These are phyloP conservation scores for Montipora foliosa DNA, from an alignment of 64 coral and sea anemone species.

Conservation along the genomic window DNA sequence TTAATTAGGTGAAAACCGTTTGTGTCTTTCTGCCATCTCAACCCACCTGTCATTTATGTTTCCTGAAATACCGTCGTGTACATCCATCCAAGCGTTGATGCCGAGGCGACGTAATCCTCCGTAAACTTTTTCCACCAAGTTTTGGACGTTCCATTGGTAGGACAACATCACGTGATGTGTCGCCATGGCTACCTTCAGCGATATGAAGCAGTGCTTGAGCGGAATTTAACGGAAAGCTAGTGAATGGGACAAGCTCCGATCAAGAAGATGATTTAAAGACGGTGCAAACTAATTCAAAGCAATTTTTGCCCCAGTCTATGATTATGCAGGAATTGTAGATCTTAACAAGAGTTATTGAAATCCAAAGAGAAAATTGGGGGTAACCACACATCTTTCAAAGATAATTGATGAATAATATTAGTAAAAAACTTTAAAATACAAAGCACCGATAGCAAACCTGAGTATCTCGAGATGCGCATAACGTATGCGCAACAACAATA, in stretches of 20 bases:
- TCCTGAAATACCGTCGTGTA: conserved; percentile 68
- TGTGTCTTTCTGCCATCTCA: not conserved
- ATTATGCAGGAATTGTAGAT: too few relatives aligned
- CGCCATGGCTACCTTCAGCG: not conserved
- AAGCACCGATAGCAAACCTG: too few relatives aligned
- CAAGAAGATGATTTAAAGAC: not conserved
- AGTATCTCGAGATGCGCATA: too few relatives aligned
- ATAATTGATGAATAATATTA: too few relatives aligned
- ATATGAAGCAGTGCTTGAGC: not conserved
- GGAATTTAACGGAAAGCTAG: not conserved
- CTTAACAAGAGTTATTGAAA: too few relatives aligned
- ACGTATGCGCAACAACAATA: too few relatives aligned
- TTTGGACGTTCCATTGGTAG: conserved; percentile 85
- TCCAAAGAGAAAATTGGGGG: too few relatives aligned
- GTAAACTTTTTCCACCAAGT: conserved; percentile 76
- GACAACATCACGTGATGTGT: conserved; percentile 86
- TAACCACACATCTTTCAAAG: too few relatives aligned
- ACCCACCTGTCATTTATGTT: conserved; percentile 88
- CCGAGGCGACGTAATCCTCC: conserved; percentile 57
- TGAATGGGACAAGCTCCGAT: not conserved
- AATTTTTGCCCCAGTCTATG: too few relatives aligned
- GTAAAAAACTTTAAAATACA: too few relatives aligned
- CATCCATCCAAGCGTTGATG: conserved; percentile 84
- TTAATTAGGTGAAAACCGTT: not conserved
- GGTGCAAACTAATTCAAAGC: too few relatives aligned